Conservation (phyloP, 1,140 invertebrate species). For the Drosophila obscura region DNA sequence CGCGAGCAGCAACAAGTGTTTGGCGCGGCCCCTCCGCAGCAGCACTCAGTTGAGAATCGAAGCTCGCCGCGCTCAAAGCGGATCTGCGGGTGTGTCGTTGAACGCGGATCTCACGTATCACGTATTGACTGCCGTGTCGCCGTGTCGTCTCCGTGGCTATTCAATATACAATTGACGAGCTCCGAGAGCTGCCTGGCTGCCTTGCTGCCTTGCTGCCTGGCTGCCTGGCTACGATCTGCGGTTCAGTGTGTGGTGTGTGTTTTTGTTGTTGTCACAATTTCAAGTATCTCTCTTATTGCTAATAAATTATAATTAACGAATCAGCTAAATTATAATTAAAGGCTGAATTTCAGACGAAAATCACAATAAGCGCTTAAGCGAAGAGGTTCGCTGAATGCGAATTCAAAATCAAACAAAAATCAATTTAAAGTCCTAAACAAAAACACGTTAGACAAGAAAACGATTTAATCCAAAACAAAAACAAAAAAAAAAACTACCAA, state of each 20-base stretch:
- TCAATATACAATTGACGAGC: slow-evolving; percentile 72
- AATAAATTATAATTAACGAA: slow-evolving; percentile 68
- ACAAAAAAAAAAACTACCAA: neutral
- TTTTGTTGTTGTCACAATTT: slow-evolving; percentile 41
- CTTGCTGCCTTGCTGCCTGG: slow-evolving; percentile 6
- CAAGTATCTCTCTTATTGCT: slow-evolving; percentile 39
- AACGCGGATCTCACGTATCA: slow-evolving; percentile 11
- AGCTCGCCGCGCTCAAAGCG: slow-evolving; percentile 35
- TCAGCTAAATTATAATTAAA: slow-evolving; percentile 41
- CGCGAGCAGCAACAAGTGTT: slow-evolving; percentile 34
- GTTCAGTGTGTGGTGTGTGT: slow-evolving; percentile 15
- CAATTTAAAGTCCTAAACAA: slow-evolving; percentile 8
- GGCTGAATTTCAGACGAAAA: slow-evolving; percentile 18
- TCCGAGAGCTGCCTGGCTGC: slow-evolving; percentile 10
- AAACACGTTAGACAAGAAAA: slow-evolving; percentile 68
- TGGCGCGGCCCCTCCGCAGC: neutral
- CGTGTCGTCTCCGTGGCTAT: slow-evolving; percentile 37
- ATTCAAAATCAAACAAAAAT: neutral
- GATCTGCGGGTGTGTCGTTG: slow-evolving; percentile 18
- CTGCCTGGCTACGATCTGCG: neutral
- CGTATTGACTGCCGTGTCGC: slow-evolving; percentile 12
- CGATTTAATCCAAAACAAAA: slow-evolving; percentile 39
- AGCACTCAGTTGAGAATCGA: slow-evolving; percentile 51
- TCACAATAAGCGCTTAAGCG: slow-evolving; percentile 21
- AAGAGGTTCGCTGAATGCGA: slow-evolving; percentile 13